Conservation (phyloP, 2,113 vertebrate species). For the Poecilia latipinna region DNA sequence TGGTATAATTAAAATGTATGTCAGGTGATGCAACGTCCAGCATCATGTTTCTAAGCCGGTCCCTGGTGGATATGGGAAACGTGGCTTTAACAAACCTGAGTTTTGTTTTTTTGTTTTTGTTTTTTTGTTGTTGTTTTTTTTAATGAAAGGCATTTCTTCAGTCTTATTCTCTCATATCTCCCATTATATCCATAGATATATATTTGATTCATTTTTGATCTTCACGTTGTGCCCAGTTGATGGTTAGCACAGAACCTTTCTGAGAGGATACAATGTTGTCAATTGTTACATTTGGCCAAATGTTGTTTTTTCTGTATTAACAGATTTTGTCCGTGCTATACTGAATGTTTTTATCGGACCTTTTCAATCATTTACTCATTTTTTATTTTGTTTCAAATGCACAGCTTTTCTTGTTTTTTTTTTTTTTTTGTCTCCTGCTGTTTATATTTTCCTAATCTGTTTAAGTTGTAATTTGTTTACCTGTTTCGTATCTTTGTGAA, state of each 20-base stretch:
- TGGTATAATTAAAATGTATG: not conserved
- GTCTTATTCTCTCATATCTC: too few relatives aligned
- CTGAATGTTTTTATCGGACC: not conserved
- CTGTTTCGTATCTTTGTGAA: not conserved
- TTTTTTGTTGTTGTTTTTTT: constrained; percentile 8
- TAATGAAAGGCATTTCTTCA: not conserved
- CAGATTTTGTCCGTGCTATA: not conserved
- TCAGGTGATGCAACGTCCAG: constrained; percentile 7
- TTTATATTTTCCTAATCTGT: constrained; percentile 10
- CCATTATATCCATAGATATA: too few relatives aligned
- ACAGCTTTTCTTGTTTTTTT: not conserved
- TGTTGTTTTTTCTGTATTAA: not conserved
- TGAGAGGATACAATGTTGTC: not conserved
- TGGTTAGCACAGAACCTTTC: too few relatives aligned
- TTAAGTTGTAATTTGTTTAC: not conserved
- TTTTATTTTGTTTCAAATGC: not conserved
- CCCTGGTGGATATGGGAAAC: not conserved
- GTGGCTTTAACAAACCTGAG: not conserved
- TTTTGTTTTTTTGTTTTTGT: not conserved
- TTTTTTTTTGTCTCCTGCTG: not conserved
- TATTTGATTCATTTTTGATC: too few relatives aligned
- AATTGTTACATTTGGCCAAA: not conserved
- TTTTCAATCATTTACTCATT: not conserved
- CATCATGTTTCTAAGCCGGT: constrained; percentile 1
- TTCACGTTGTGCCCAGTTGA: too few relatives aligned